A percentile compares a stretch with the other conserved stretches of the same genome.
Conservation (phyloP, 2,113 vertebrate genomes). For the Tautogolabrus adspersus region DNA sequence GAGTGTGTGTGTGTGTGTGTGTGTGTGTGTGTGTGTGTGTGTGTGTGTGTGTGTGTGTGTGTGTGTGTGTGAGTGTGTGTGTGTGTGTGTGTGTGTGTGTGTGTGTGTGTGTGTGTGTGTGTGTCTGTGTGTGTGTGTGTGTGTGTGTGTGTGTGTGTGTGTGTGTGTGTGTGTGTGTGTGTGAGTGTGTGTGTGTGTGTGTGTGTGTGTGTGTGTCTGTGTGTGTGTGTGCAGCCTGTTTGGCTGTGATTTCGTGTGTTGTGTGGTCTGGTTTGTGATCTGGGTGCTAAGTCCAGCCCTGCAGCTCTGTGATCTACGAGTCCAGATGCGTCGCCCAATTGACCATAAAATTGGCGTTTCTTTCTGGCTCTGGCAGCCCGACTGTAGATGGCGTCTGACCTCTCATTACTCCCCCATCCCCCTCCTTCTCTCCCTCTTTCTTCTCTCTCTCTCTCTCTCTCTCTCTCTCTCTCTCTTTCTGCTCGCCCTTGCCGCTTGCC, state of each 20-base stretch:
- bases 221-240: constrained; percentile 22
- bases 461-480: constrained; percentile 39
- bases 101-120: constrained; percentile 23
- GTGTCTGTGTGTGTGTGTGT: constrained; percentile 18
- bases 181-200: constrained; percentile 24
- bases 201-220: not conserved
- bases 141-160: not conserved
- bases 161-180: constrained; percentile 15
- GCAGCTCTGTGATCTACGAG: constrained; percentile 87
- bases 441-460: too few relatives aligned
- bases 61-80: not conserved
- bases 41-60: constrained; percentile 24
- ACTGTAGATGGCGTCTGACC: constrained; percentile 87
- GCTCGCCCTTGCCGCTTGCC: constrained; percentile 75
- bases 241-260: constrained; percentile 47
- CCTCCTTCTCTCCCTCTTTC: constrained; percentile 48
- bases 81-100: constrained; percentile 3
- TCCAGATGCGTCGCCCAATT: constrained; percentile 97
- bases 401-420: constrained; percentile 79
- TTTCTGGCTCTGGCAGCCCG: constrained; percentile 87
- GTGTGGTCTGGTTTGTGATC: constrained; percentile 73
- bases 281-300: constrained; percentile 84
- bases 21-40: constrained; percentile 15
- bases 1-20: not conserved
- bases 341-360: constrained; percentile 96